Conservation (phyloP, 2,113 vertebrate species). For the Aptenodytes forsteri region DNA sequence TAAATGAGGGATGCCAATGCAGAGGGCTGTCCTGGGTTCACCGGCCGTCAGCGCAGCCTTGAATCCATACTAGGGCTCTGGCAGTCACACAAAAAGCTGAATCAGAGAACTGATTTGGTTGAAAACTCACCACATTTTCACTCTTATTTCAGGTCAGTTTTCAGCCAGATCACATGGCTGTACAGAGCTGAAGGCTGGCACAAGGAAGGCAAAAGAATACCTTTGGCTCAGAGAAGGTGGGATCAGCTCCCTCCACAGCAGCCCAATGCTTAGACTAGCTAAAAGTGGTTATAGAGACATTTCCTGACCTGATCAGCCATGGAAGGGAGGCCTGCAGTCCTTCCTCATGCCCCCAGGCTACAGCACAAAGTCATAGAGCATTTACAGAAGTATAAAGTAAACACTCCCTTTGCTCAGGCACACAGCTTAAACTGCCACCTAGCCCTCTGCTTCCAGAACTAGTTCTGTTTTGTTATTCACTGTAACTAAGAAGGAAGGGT, state of each 20-base stretch:
- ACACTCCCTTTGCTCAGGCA: neutral
- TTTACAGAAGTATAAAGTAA: neutral
- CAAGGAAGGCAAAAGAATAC: neutral
- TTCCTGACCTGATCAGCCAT: neutral
- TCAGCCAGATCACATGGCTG: neutral
- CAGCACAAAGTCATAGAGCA: neutral
- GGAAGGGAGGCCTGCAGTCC: neutral
- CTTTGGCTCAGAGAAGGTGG: neutral
- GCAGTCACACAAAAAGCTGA: neutral
- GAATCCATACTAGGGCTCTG: neutral
- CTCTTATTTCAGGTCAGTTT: neutral
- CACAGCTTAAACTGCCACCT: neutral
- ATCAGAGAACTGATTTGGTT: neutral
- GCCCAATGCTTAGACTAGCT: neutral
- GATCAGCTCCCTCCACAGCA: neutral
- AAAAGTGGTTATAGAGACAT: neutral
- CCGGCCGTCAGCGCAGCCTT: neutral
- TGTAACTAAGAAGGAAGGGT: neutral
- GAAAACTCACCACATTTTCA: neutral
- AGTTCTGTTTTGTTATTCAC: neutral
- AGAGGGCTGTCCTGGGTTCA: neutral
- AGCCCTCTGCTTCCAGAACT: neutral
- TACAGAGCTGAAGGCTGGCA: neutral
- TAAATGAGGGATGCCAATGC: neutral
- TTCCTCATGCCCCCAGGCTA: neutral